A percentile compares a stretch with the other conserved stretches of the same genome.
These are phyloP conservation scores for Mamestra brassicae DNA, from an alignment of 2,888 invertebrate species.

Conservation along the genomic window DNA sequence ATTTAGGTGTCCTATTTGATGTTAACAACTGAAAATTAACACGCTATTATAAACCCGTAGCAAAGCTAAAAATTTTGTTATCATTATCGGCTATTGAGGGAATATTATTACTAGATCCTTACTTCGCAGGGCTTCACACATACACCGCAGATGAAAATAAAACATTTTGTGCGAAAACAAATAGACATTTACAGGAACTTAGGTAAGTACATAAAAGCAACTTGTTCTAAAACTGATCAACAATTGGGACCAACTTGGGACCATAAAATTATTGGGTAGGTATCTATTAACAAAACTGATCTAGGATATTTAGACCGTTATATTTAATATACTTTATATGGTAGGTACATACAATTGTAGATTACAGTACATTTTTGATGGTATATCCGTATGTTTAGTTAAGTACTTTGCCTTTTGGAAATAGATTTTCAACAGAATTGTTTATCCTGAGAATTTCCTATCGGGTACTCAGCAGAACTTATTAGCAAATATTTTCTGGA, in stretches of 20 bases:
- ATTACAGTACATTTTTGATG: constrained; percentile 54
- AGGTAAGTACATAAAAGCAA: constrained; percentile 36
- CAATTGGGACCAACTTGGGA: constrained; percentile 35
- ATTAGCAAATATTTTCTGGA: not conserved
- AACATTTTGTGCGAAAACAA: constrained; percentile 75
- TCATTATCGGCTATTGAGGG: constrained; percentile 77
- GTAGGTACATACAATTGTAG: constrained; percentile 60
- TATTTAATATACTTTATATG: constrained; percentile 41
- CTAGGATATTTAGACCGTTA: constrained; percentile 46
- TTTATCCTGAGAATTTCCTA: not conserved
- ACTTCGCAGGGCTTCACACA: constrained; percentile 69
- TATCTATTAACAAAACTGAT: constrained; percentile 44
- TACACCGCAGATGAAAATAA: constrained; percentile 54
- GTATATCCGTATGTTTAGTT: constrained; percentile 28
- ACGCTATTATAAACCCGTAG: constrained; percentile 87
- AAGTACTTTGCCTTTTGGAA: constrained; percentile 46
- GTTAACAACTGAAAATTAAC: constrained; percentile 86
- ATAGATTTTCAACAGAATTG: not conserved
- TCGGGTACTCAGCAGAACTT: not conserved
- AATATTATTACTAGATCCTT: constrained; percentile 70
- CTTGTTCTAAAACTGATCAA: constrained; percentile 35
- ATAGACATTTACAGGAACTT: constrained; percentile 59
- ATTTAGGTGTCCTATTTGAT: constrained; percentile 88
- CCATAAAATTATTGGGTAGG: constrained; percentile 19
- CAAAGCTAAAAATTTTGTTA: constrained; percentile 85